phyloP scores from a whole-genome alignment of 2,113 vertebrate genomes.

The Cyprinus carpio region DNA sequence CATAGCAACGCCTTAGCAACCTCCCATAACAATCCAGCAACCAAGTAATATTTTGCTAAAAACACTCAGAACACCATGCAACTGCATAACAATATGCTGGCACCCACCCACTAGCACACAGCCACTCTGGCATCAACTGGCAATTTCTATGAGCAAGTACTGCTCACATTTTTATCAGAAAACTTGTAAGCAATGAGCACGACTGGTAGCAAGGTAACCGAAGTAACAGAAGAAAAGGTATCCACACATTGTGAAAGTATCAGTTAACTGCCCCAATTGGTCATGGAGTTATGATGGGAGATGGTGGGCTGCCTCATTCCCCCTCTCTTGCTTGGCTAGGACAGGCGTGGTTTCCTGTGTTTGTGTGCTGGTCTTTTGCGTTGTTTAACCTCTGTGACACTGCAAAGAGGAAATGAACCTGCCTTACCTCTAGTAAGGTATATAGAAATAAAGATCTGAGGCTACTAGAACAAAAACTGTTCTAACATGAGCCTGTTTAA shows the following conservation, averaged over 20 bases:
- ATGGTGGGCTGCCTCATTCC: conserved; percentile 17
- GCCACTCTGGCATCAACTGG: background rate
- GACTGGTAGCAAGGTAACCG: background rate
- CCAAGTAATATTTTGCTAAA: background rate
- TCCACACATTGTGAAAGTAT: background rate
- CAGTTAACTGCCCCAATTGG: background rate
- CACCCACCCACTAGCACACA: background rate
- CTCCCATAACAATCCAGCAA: background rate
- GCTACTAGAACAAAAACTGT: background rate
- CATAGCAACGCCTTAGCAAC: background rate
- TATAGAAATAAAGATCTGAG: background rate
- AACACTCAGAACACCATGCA: background rate
- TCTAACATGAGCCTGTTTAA: background rate
- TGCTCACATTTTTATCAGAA: background rate
- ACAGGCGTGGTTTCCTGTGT: conserved; percentile 77
- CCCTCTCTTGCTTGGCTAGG: conserved; percentile 36
- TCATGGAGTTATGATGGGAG: conserved; percentile 11
- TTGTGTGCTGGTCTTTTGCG: conserved; percentile 74
- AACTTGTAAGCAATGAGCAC: background rate
- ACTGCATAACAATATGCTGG: background rate
- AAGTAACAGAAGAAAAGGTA: background rate
- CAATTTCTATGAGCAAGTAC: background rate
- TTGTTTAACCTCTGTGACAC: conserved; percentile 74
- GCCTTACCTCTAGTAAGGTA: conserved; percentile 7
- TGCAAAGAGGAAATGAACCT: conserved; percentile 66